phyloP scores from a whole-genome alignment of 1,140 invertebrate genomes.

The Alviniconcha marisindica region DNA sequence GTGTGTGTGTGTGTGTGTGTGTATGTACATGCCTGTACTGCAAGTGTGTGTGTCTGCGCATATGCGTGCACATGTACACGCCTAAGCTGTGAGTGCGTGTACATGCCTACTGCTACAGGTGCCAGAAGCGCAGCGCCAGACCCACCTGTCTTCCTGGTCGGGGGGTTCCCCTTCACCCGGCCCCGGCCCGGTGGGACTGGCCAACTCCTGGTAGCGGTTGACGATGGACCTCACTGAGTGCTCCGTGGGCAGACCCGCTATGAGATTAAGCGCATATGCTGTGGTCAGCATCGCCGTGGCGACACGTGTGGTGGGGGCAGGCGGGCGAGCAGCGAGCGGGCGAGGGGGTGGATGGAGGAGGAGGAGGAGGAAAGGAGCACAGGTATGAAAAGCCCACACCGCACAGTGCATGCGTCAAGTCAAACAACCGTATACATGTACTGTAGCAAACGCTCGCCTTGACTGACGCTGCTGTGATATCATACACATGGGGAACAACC shows the following conservation, averaged over 20 bases:
- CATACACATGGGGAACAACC: too few relatives aligned
- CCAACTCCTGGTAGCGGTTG: conserved; percentile 58
- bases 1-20: too few relatives aligned
- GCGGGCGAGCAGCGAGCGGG: conserved; percentile 8
- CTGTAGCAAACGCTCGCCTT: too few relatives aligned
- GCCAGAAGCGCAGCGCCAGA: not conserved
- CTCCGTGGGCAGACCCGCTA: conserved; percentile 48
- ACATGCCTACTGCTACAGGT: too few relatives aligned
- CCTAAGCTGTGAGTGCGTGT: too few relatives aligned
- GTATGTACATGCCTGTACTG: too few relatives aligned
- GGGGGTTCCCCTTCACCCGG: conserved; percentile 23
- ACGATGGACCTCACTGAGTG: conserved; percentile 56
- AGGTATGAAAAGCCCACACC: conserved; percentile 26
- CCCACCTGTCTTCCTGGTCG: not conserved
- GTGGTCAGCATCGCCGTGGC: conserved; percentile 23
- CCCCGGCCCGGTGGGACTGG: conserved; percentile 51
- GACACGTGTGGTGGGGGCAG: too few relatives aligned
- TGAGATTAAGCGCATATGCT: conserved; percentile 45
- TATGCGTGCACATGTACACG: too few relatives aligned
- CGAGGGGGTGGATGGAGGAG: conserved; percentile 1
- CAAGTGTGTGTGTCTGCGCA: too few relatives aligned
- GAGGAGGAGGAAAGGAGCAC: conserved; percentile 30
- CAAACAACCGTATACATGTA: not conserved
- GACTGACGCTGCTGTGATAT: too few relatives aligned
- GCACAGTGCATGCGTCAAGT: not conserved